Evolutionary conservation across 1,140 invertebrate genomes (phyloP), one percentile per base, ranked within the genome.

Genomic region (Brachionus asplanchnoidis): DNA sequence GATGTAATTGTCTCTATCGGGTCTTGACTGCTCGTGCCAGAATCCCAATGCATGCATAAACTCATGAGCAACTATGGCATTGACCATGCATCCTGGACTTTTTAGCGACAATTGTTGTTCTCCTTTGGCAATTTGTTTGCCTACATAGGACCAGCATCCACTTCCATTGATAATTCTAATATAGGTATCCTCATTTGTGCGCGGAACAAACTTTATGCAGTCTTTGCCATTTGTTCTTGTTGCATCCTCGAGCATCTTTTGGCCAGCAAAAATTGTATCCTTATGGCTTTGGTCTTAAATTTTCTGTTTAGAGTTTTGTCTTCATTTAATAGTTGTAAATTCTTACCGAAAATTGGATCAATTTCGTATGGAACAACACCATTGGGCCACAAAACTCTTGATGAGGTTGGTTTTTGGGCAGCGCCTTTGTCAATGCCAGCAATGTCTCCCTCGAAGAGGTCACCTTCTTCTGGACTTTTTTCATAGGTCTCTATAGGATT

Each of bases 401-500:
- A 70, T n/a, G 44, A 2, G 11, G 60, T 73, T 40, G 60, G 60
- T n/a, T 28, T 70, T 73, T 70, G 66, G 28, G 36, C 42, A 26
- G 60, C 82, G 44, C 82, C 82, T 56, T 84, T 84, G 8, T 46
- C 28, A 44, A 70, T 44, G 17, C 60, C 60, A 70, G 53, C 53
- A 50, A 84, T 84, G 26, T 84, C 82, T 70, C 82, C 82, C 66
- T 84, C 82, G 65, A 84, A 84, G 20, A 84, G 53, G 23, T 84
- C 65, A 14, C 79, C 79, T 65, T 82, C 79, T 82, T 82, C 79
- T 12, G 79, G 79, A 36, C 40, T 82, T 53, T 46, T 50, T 23
- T 77, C 73, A 28, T 32, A 70, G 7, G 53, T 60, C 9, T 60
- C n/a, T 0, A 70, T n/a, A n/a, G 66, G 66, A 40, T 12, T 40